Evolutionary conservation across 1,140 invertebrate genomes (phyloP).

Genomic region (Scylla paramamosain): DNA sequence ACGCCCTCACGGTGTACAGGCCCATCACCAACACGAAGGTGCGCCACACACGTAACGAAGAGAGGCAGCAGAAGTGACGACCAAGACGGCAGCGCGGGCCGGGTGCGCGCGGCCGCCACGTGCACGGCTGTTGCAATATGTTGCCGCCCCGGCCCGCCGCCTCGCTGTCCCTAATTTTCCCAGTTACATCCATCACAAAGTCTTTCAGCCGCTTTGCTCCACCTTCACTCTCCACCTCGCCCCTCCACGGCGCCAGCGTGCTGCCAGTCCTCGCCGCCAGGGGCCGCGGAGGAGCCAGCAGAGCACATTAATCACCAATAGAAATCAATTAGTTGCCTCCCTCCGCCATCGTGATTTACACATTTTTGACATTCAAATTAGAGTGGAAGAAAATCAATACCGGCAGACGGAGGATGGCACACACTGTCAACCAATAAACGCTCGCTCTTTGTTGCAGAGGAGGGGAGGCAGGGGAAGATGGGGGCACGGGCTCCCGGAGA

Average conservation of each 20-base stretch:
- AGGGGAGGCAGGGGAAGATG: neutral
- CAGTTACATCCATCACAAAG: neutral
- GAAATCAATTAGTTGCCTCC: slow-evolving; percentile 61
- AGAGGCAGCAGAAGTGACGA: neutral
- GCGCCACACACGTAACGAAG: neutral
- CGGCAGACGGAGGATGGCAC: slow-evolving; percentile 56
- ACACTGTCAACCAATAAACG: slow-evolving; percentile 42
- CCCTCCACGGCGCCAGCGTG: neutral
- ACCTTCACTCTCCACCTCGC: neutral
- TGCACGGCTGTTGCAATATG: slow-evolving; percentile 71
- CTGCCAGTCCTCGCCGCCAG: no score
- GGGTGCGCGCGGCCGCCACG: slow-evolving; percentile 57
- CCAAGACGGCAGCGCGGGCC: neutral
- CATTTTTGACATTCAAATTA: slow-evolving; percentile 75
- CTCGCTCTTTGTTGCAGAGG: slow-evolving; percentile 33
- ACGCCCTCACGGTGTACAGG: neutral
- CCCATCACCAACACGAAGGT: neutral
- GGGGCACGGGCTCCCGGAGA: neutral
- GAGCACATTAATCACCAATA: slow-evolving; percentile 25
- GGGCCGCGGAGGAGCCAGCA: neutral
- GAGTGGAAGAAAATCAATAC: slow-evolving; percentile 66
- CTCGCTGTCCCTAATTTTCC: neutral
- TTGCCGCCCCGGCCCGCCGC: slow-evolving; percentile 45
- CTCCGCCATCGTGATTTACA: slow-evolving; percentile 67
- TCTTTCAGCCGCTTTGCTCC: neutral